These are phyloP conservation scores for Hirtodrosophila trivittata DNA, from an alignment of 2,888 invertebrate species.

Conservation along the genomic window DNA sequence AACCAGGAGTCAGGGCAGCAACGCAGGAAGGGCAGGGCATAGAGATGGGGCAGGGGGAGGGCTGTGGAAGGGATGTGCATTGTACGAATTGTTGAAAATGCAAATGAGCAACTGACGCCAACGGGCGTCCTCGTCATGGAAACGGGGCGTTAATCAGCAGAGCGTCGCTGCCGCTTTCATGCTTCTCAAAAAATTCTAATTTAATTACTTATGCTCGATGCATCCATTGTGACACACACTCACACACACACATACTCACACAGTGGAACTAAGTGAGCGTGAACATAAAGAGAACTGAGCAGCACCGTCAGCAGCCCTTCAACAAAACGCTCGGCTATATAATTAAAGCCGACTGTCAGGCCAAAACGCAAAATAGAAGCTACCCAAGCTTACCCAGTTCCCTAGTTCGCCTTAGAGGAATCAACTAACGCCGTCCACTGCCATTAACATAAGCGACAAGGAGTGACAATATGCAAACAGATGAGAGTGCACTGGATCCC, in stretches of 20 bases:
- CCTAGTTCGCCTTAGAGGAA: background rate
- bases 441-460: conserved; percentile 12
- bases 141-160: conserved; percentile 71
- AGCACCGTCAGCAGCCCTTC: conserved; percentile 40
- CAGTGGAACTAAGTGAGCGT: conserved; percentile 59
- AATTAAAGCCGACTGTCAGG: conserved; percentile 72
- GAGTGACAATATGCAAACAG: too few species aligned
- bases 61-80: conserved; percentile 19
- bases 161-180: conserved; percentile 51
- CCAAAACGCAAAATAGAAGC: conserved; percentile 22
- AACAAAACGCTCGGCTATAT: conserved; percentile 48
- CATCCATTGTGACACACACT: conserved; percentile 75
- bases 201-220: conserved; percentile 83
- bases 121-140: conserved; percentile 50
- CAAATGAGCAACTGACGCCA: conserved; percentile 70
- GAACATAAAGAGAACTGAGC: conserved; percentile 63
- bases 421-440: conserved; percentile 14
- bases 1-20: conserved; percentile 22
- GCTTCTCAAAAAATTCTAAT: conserved; percentile 81
- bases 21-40: background rate
- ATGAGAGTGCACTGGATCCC: conserved; percentile 4
- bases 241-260: conserved; percentile 13
- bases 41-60: background rate
- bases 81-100: conserved; percentile 52
- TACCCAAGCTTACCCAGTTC: conserved; percentile 6